Base-by-base conservation (phyloP, 2,113 vertebrate genomes). In the Tor tambroides region DNA sequence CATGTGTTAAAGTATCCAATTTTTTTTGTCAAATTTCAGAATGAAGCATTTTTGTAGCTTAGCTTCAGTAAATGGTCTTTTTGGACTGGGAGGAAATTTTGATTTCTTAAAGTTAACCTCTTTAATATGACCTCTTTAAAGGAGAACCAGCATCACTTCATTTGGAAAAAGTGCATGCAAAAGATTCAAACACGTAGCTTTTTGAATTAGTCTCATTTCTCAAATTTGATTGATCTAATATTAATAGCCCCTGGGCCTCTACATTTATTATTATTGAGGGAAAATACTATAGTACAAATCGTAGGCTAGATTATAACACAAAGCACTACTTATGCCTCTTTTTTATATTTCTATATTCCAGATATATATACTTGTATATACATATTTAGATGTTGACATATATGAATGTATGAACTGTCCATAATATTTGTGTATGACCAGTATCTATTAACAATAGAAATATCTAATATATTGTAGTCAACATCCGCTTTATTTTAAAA, bases 321-420 rank as follows among this genome's bases (percentile, higher is more conserved):
- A 87, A 90, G 87, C 92, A 91, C 91, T 94, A 92, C 93, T 91
- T 94, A 94, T 89, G 92, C 91, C 92, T 92, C 80, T 46, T 88
- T 87, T 77, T 91, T 54, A 59, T 84, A 80, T 84, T 91, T 93
- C 89, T 92, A 91, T 95, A 93, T 94, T 92, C 92, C 90, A 89
- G 90, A 92, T 93, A 94, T 93, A 94, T 93, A 93, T 92, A 93
- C 91, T 93, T 94, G 92, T 94, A 94, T 94, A 94, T 94, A 94
- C 92, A 92, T 94, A 95, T 93, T 93, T 94, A 94, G 86, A 91
- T 94, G 94, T 95, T 95, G 94, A 95, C 94, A 94, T 95, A 95
- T 95, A 95, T 95, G 94, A 95, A 95, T 95, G 94, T 95, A 94
- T 94, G 92, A 95, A 94, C 93, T 71, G 87, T 95, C 92, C 94